Conservation (phyloP, 2,888 invertebrate genomes). For the Lasioglossum figueresi region DNA sequence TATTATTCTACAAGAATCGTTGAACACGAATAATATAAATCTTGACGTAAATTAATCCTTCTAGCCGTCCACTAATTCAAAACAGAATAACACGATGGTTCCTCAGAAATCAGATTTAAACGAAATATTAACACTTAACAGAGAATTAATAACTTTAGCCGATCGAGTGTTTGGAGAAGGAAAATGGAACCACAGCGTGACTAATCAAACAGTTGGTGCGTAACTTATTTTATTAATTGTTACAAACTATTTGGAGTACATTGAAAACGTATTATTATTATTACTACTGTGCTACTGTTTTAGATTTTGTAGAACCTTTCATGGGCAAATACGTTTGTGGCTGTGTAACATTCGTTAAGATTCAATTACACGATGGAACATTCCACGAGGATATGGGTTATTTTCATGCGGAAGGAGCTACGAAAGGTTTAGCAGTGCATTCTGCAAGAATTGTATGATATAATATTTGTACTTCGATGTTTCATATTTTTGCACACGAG, state of each 20-base stretch:
- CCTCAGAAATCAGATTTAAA: slow-evolving; percentile 28
- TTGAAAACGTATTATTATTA: background rate
- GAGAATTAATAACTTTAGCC: slow-evolving; percentile 68
- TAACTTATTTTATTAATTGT: slow-evolving; percentile 13
- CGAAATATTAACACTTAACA: slow-evolving; percentile 40
- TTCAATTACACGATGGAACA: slow-evolving; percentile 68
- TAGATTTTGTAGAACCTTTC: slow-evolving; percentile 72
- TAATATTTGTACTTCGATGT: background rate
- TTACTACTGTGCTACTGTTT: slow-evolving; percentile 14
- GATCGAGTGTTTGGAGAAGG: slow-evolving; percentile 68
- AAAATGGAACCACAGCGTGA: slow-evolving; percentile 72
- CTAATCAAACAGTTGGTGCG: slow-evolving; percentile 72
- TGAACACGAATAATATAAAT: background rate
- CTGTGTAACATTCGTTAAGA: slow-evolving; percentile 69
- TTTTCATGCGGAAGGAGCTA: slow-evolving; percentile 59
- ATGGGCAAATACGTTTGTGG: slow-evolving; percentile 72
- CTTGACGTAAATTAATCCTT: background rate
- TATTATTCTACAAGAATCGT: background rate
- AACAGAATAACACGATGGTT: slow-evolving; percentile 11
- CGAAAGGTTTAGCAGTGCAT: slow-evolving; percentile 69
- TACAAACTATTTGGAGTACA: background rate
- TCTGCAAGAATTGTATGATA: slow-evolving; percentile 68
- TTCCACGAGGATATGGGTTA: slow-evolving; percentile 76
- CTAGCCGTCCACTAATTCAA: slow-evolving; percentile 43
- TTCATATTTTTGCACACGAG: background rate